These are phyloP conservation scores for Myoxocephalus aenaeus DNA, from an alignment of 2,797 vertebrate genomes.

Conservation along the genomic window DNA sequence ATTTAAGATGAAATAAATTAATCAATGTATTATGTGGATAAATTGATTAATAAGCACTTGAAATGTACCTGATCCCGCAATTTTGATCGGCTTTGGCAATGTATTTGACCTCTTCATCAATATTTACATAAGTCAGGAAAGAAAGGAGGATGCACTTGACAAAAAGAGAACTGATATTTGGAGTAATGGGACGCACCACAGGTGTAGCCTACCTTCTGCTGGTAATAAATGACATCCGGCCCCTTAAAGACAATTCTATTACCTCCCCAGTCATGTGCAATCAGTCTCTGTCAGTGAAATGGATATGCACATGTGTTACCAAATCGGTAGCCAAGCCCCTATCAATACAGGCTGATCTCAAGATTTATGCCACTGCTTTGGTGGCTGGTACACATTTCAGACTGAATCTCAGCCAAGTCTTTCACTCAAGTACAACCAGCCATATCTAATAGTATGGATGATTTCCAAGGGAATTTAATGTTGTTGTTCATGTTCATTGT, in stretches of 20 bases:
- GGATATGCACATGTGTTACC: constrained; percentile 85
- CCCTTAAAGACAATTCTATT: constrained; percentile 89
- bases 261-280: constrained; percentile 82
- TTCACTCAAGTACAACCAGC: constrained; percentile 43
- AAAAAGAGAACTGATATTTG: constrained; percentile 75
- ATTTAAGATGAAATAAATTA: neutral
- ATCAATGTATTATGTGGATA: neutral
- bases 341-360: constrained; percentile 84
- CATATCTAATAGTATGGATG: constrained; percentile 43
- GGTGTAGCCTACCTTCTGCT: constrained; percentile 78
- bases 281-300: constrained; percentile 86
- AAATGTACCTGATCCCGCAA: constrained; percentile 4
- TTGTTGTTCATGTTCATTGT: constrained; percentile 31
- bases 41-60: constrained; percentile 11
- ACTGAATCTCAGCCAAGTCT: constrained; percentile 64
- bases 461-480: constrained; percentile 35
- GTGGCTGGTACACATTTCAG: constrained; percentile 68
- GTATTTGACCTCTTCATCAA: constrained; percentile 33
- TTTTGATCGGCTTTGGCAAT: constrained; percentile 29
- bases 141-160: constrained; percentile 62
- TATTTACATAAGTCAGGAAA: constrained; percentile 52
- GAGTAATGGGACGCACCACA: constrained; percentile 76
- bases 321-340: constrained; percentile 83
- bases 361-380: constrained; percentile 79
- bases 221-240: constrained; percentile 85